Evolutionary conservation across 64 coral and sea anemone species (phyloP).

Genomic region (Actinia equina): DNA sequence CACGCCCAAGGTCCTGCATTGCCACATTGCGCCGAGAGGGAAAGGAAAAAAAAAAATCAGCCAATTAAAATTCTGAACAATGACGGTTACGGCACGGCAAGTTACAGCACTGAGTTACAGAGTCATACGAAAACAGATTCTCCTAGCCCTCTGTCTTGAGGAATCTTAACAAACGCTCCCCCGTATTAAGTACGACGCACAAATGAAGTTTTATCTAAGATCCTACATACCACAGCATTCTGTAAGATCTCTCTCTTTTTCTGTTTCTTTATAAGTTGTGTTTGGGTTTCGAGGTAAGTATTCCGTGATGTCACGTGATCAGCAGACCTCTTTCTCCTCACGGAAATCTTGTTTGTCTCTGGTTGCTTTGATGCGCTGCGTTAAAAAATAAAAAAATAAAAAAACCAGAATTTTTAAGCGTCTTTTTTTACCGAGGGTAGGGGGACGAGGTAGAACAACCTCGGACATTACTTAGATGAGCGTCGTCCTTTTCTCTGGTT

Average conservation of each 20-base stretch:
- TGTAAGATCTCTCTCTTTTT: slow-evolving; percentile 76
- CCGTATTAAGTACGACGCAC: too few species aligned
- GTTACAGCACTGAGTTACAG: too few species aligned
- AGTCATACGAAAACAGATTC: too few species aligned
- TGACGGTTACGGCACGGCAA: too few species aligned
- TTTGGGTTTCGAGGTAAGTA: slow-evolving; percentile 77
- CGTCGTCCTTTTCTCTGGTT: slow-evolving; percentile 90
- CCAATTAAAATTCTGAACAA: too few species aligned
- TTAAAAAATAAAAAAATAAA: not conserved
- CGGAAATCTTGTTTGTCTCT: slow-evolving; percentile 95
- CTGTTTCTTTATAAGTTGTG: slow-evolving; percentile 82
- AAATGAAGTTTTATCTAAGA: not conserved
- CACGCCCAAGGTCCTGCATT: too few species aligned
- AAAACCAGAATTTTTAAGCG: not conserved
- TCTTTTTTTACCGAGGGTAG: too few species aligned
- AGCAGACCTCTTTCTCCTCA: slow-evolving; percentile 92
- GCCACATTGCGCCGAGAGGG: too few species aligned
- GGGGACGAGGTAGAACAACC: too few species aligned
- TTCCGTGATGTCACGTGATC: slow-evolving; percentile 95
- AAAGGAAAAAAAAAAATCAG: too few species aligned
- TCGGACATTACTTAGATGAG: slow-evolving; percentile 97
- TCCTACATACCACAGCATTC: slow-evolving; percentile 66
- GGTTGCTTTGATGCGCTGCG: slow-evolving; percentile 93
- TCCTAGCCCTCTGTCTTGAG: too few species aligned
- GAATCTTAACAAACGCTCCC: too few species aligned